Evolutionary conservation across 2,113 vertebrate genomes (phyloP), one percentile per base, ranked within the genome.

Genomic region (Oostethus manadensis): DNA sequence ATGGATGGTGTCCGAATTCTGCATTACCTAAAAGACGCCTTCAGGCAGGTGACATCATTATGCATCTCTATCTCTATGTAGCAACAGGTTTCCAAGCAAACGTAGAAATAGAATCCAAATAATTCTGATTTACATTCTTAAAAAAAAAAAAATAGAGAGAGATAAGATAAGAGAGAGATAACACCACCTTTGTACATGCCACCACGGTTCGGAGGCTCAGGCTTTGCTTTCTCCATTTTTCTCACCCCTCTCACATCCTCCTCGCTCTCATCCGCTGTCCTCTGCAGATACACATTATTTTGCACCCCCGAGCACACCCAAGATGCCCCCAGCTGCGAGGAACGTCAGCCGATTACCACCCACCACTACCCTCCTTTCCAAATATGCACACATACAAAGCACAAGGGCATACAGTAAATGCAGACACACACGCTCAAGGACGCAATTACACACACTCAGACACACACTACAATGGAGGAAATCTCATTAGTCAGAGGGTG

Each of bases 341-440:
- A 85, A 87, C 86, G 80, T 79, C 83, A 87, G 74, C 59, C 62
- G 79, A 82, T 85, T 84, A 80, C 67, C 82, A 74, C 81, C 74
- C 78, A 66, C 71, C 74, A 64, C 82, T 68, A 71, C 57, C 62
- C 62, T 71, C 64, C 70, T 69, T 60, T 65, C 72, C 76, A 73
- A 77, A 80, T 67, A 77, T 77, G 63, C 80, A 74, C 51, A 23
- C 64, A 48, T 62, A 57, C 73, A 71, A 50, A 48, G 58, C 60
- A 46, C 78, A 62, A 51, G 65, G 22, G 57, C 66, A 68, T 42
- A 54, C 26, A 71, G 18, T 47, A 56, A 70, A 60, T 53, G 64
- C 60, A 54, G 22, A 68, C 42, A 47, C 47, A n/a, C 60, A 20
- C 62, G 49, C 16, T 44, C 64, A 42, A 38, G 14, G 17, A 61